Evolutionary conservation across 2,797 vertebrate species (phyloP).

Genomic region (Cryptoprocta ferox): DNA sequence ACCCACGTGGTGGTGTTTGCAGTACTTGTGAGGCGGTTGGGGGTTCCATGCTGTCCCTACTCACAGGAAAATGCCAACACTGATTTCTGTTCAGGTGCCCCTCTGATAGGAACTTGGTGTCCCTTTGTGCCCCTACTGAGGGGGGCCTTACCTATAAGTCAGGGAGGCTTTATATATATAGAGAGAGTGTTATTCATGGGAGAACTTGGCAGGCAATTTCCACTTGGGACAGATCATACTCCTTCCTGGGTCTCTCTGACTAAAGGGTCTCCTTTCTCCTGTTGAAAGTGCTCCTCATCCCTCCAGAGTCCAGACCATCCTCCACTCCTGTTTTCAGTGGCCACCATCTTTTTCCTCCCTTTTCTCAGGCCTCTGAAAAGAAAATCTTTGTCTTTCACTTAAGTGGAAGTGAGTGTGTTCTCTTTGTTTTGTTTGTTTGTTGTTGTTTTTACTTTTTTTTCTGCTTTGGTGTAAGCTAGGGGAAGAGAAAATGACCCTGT

Average conservation of each 20-base stretch:
- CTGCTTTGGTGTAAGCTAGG: neutral
- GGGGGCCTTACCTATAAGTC: neutral
- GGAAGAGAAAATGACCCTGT: neutral
- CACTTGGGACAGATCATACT: rapidly evolving
- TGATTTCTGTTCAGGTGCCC: neutral
- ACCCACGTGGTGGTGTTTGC: neutral
- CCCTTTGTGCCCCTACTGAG: neutral
- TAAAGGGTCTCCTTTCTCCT: neutral
- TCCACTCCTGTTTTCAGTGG: neutral
- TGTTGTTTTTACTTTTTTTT: neutral
- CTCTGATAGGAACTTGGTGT: neutral
- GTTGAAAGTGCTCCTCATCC: neutral
- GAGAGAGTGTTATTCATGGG: neutral
- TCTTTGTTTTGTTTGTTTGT: neutral
- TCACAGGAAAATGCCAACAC: neutral
- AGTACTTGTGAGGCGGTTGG: neutral
- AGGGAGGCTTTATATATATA: rapidly evolving
- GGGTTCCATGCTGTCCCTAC: too few species aligned
- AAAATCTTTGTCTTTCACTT: neutral
- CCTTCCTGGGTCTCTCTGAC: neutral
- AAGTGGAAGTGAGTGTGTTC: neutral
- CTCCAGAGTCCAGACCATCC: neutral
- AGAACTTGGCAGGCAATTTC: neutral
- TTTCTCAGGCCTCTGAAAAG: neutral
- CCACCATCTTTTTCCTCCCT: neutral